A percentile compares a stretch with the other conserved stretches of the same genome.
These are phyloP conservation scores for Carlito syrichta DNA, from an alignment of 2,113 vertebrate species.

Conservation along the genomic window DNA sequence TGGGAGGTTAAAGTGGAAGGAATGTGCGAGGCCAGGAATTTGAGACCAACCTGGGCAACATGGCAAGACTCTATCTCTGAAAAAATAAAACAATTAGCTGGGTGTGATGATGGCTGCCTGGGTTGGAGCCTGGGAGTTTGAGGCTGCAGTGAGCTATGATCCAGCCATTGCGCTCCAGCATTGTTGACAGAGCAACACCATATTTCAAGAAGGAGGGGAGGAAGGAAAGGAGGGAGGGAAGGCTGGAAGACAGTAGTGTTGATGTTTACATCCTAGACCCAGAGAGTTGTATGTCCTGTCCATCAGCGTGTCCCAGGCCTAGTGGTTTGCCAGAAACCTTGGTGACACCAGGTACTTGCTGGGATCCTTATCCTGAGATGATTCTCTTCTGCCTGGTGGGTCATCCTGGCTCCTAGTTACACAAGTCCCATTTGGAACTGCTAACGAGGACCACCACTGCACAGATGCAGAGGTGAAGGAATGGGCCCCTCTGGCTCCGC, in stretches of 20 bases:
- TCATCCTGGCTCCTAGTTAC: conserved; percentile 46
- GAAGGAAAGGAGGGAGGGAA: neutral
- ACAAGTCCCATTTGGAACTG: conserved; percentile 55
- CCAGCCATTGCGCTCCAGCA: too few relatives aligned
- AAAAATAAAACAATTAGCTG: neutral
- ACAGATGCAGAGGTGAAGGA: neutral
- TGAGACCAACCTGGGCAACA: neutral
- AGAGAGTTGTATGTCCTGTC: neutral
- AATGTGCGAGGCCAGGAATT: neutral
- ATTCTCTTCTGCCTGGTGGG: neutral
- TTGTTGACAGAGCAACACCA: neutral
- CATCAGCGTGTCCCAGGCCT: neutral
- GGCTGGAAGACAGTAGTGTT: neutral
- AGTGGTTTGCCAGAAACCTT: neutral
- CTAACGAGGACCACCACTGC: neutral
- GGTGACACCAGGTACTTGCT: neutral
- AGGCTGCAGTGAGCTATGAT: neutral
- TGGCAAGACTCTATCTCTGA: neutral
- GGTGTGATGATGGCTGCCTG: neutral
- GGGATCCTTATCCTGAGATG: neutral
- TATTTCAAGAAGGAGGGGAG: neutral
- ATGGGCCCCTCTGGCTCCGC: neutral
- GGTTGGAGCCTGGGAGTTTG: neutral
- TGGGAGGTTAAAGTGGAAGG: neutral
- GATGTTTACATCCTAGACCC: neutral